A percentile compares a stretch with the other conserved stretches of the same genome.
Conservation (phyloP, 2,888 invertebrate species). For the Orthosia incerta region DNA sequence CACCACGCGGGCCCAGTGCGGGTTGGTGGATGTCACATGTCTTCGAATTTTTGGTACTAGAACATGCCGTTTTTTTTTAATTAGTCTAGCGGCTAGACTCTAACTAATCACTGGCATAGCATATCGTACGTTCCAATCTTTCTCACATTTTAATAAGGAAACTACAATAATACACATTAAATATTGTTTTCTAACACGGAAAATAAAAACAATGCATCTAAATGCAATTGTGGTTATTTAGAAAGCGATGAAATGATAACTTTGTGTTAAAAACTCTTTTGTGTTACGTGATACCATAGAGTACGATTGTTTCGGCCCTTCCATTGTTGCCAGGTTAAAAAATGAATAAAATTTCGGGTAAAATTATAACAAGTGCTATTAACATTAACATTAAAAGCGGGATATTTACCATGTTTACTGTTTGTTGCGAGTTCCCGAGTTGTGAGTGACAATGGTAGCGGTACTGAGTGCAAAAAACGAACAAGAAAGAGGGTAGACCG, state of each 20-base stretch:
- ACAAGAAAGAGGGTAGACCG: too few species aligned
- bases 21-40: too few species aligned
- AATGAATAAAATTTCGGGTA: slow-evolving; percentile 37
- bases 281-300: slow-evolving; percentile 57
- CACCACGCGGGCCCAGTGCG: too few species aligned
- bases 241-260: slow-evolving; percentile 63
- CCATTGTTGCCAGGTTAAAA: slow-evolving; percentile 58
- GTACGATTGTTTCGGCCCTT: slow-evolving; percentile 48
- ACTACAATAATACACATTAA: background rate
- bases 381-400: too few species aligned
- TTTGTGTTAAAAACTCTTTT: slow-evolving; percentile 48
- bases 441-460: too few species aligned
- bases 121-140: background rate
- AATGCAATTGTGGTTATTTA: slow-evolving; percentile 58
- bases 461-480: too few species aligned
- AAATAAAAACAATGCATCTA: slow-evolving; percentile 48
- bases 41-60: too few species aligned
- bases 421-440: too few species aligned
- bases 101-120: background rate
- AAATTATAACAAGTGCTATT: slow-evolving; percentile 28
- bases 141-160: background rate
- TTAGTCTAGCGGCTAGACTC: too few species aligned
- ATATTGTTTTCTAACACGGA: slow-evolving; percentile 7
- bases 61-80: too few species aligned
- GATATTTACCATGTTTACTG: too few species aligned